These are phyloP conservation scores for Atta texana DNA, from an alignment of 1,140 invertebrate species.

Conservation along the genomic window DNA sequence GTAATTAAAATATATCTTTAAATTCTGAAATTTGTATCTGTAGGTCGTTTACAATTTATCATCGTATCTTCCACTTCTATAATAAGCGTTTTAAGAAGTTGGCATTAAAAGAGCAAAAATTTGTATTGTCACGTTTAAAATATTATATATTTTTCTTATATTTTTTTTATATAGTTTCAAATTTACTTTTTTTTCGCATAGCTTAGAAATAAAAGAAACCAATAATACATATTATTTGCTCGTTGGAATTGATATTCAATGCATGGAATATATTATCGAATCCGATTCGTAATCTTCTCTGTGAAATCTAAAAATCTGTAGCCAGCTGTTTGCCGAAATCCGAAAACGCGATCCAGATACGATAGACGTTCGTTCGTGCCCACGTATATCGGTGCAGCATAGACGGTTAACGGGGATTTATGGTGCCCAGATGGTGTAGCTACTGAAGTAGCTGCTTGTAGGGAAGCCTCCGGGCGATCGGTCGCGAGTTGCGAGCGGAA, in stretches of 20 bases:
- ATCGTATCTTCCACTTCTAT: background rate
- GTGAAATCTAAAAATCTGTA: background rate
- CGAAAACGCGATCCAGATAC: background rate
- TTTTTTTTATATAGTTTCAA: background rate
- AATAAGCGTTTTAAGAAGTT: background rate
- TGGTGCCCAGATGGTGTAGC: constrained; percentile 72
- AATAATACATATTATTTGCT: background rate
- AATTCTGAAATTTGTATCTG: background rate
- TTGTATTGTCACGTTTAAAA: background rate
- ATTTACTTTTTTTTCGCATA: background rate
- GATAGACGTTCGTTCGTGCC: constrained; percentile 1
- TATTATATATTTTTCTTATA: background rate
- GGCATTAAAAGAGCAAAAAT: background rate
- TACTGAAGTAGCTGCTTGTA: constrained; percentile 74
- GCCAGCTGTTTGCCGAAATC: background rate
- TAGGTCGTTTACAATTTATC: background rate
- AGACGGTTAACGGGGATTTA: constrained; percentile 69
- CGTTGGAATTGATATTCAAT: background rate
- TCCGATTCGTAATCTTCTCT: background rate
- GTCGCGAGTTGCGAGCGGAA: constrained; percentile 70
- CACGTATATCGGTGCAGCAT: constrained; percentile 63
- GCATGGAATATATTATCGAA: background rate
- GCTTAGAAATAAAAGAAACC: background rate
- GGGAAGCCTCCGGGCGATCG: constrained; percentile 72
- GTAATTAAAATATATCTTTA: background rate